phyloP scores from a whole-genome alignment of 2,113 vertebrate species.

The Todiramphus chloris region DNA sequence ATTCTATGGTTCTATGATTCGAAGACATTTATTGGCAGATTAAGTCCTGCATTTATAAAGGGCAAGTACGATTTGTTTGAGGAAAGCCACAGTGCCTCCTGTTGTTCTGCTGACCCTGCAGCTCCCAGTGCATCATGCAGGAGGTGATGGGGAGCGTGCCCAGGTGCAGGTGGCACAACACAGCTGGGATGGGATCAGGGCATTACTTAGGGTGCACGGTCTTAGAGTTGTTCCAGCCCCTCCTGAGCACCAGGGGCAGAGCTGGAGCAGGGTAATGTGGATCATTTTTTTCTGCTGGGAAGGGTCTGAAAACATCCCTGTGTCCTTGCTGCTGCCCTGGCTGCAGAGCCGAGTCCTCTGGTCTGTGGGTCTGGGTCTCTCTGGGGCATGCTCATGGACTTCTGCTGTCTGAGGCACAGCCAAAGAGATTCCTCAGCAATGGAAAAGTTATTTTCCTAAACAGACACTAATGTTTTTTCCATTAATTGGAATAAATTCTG shows the following conservation, averaged over 20 bases:
- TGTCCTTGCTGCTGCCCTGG: not conserved
- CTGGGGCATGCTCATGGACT: not conserved
- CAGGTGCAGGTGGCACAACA: accelerated
- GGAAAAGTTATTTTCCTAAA: constrained; percentile 42
- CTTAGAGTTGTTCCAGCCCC: not conserved
- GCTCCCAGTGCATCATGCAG: not conserved
- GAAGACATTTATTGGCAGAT: not conserved
- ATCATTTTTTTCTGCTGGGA: accelerated
- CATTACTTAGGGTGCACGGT: not conserved
- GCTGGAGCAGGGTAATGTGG: not conserved
- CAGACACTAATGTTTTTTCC: constrained; percentile 16
- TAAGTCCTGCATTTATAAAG: not conserved
- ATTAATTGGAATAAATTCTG: constrained; percentile 47
- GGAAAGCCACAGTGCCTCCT: not conserved
- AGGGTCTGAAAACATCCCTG: accelerated
- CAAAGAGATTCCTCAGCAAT: not conserved
- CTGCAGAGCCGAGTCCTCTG: accelerated
- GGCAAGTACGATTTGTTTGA: not conserved
- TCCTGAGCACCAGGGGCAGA: accelerated
- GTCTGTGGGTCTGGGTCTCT: not conserved
- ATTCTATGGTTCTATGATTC: too few relatives aligned
- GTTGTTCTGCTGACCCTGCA: not conserved
- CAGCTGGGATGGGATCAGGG: accelerated
- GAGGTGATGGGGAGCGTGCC: not conserved
- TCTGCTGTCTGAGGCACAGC: not conserved